Evolutionary conservation across 2,113 vertebrate genomes (phyloP), one percentile per base, ranked within the genome.

Genomic region (Microcebus lehilahytsara): DNA sequence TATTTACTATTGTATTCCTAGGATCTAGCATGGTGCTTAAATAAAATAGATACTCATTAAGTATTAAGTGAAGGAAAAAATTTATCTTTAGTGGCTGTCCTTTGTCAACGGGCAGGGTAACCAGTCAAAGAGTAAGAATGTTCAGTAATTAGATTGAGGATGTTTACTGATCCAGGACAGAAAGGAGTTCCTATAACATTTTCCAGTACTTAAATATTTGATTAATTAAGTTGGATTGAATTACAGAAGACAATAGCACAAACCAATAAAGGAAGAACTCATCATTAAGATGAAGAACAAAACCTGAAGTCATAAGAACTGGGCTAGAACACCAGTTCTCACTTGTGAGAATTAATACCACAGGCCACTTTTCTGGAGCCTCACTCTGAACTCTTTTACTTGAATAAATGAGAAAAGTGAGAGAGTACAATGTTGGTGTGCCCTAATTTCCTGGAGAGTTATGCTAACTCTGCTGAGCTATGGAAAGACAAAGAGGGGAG

Each of bases 171-270:
- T 23, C 17, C 20, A 88, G 49, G 53, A 80, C 46, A 92, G 83
- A 96, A 32, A 91, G 83, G 2, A 4, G 23, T 95, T 78, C 23
- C 22, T 85, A 40, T 80, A 91, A 79, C 16, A 42, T 51, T 75
- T 80, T 91, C 74, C 23, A 60, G 5, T 93, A 80, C 23, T 96
- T 85, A 71, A 83, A 93, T 51, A 85, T 49, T 93, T 89, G 37
- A 53, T 85, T 60, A 66, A 81, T 81, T 81, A 72, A 69, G 14
- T 64, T 80, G 72, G 32, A 71, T 62, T 93, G 56, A 85, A 85
- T 60, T 81, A 6, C 37, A 89, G 71, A 96, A 91, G 60, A 85
- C 27, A 71, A 34, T 7, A 95, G 81, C 17, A 62, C 10, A 88
- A 80, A 34, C 9, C 1, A 16, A 23, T 56, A 60, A 91, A 93